Evolutionary conservation across 37 sponge, comb jelly and placozoan genomes (phyloP).

Genomic region (Sycon ciliatum): DNA sequence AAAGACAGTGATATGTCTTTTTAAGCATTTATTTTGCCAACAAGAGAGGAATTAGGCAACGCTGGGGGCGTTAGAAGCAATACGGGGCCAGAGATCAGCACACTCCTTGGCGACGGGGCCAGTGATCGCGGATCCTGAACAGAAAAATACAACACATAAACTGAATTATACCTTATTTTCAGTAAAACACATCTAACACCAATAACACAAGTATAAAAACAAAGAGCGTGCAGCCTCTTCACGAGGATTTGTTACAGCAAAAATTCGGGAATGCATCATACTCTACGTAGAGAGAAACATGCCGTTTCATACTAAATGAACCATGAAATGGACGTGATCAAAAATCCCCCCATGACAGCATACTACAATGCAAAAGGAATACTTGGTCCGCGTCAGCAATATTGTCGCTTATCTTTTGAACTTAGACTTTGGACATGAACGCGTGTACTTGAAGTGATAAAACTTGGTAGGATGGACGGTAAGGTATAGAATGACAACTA

Average conservation of each 20-base stretch:
- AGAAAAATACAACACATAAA: constrained; percentile 1
- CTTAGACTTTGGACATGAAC: no score
- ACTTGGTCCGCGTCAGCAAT: no score
- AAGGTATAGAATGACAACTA: no score
- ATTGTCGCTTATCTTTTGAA: no score
- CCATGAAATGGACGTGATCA: not conserved
- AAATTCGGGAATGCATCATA: no score
- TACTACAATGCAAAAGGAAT: not conserved
- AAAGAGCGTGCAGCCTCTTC: not conserved
- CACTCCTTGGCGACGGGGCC: constrained; percentile 99
- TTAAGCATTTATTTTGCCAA: no score
- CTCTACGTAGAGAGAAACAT: no score
- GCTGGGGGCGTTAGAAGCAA: constrained; percentile 91
- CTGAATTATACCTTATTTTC: not conserved
- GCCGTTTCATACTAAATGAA: no score
- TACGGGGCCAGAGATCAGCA: constrained; percentile 96
- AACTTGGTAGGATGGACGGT: no score
- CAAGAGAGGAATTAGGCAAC: constrained; percentile 81
- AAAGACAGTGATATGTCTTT: no score
- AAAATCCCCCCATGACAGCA: not conserved
- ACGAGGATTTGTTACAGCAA: not conserved
- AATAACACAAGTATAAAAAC: not conserved
- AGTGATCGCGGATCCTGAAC: constrained; percentile 78
- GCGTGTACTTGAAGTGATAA: no score
- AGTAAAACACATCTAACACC: not conserved